Evolutionary conservation across 2,113 vertebrate species (phyloP), one percentile per base, ranked within the genome.

Genomic region (Natator depressus): DNA sequence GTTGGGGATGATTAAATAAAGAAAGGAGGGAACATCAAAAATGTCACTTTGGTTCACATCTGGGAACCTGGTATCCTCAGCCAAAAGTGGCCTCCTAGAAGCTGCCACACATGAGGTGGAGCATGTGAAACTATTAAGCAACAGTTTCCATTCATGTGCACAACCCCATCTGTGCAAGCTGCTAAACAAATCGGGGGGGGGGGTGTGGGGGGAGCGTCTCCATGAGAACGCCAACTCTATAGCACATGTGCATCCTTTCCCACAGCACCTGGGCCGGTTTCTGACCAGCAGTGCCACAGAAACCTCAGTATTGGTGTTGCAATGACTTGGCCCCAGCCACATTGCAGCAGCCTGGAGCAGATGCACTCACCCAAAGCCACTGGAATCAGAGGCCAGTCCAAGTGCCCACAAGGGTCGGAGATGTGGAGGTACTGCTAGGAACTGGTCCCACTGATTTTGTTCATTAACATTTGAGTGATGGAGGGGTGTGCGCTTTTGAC

Each of bases 231-330:
- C 62, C 89, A 89, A 88, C 82, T 90, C 5, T 3, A 25, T 9
- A 62, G 20, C 72, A 55, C 19, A 6, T 14, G 3, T 0, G 0
- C 2, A 7, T 80, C 78, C 85, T 80, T 83, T 89, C 86, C 95
- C 94, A 47, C 84, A 89, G 82, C 97, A 98, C 94, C 97, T 78
- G 97, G 65, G 53, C 79, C 10, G 35, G 27, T 83, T 83, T 83
- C 80, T 93, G 90, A 53, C 88, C n/a, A 24, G 38, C 84, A 16
- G 87, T 51, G n/a, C 93, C 96, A 10, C 96, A 91, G 96, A 96
- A 96, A 91, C 95, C 97, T 96, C 96, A 95, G 89, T 54, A 51
- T 81, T 16, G 0, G 8, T 97, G 94, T 87, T 54, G 83, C 91
- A 27, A 96, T 89, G 84, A 55, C 57, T 57, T 47, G 91, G 50